Base-by-base conservation (phyloP, 2,888 invertebrate species). In the Aporophyla lueneburgensis region DNA sequence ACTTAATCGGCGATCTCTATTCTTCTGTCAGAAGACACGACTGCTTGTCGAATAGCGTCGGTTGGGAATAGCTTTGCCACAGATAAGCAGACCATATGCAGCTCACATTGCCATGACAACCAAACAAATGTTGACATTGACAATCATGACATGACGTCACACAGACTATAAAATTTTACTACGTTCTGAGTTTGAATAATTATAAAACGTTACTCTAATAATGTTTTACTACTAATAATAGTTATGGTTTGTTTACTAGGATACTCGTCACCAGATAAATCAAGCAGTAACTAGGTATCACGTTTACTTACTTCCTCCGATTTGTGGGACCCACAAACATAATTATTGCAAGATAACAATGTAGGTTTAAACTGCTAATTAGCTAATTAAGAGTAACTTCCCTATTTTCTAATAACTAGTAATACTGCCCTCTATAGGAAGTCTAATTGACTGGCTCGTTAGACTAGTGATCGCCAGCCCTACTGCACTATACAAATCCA, bases 211-310 rank as follows among this genome's bases (percentile, higher is more conserved):
- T 27, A 4, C 54, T 46, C 12, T n/a, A 49, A 69, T 77, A 40
- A 67, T 71, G 53, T 78, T 80, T 80, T 83, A 80, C 27, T 71
- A 40, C 61, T 33, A 69, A 66, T 70, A 56, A 69, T 49, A 69
- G 6, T 79, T 65, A 82, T 16, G 46, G 33, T 49, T 78, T 78
- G 53, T 82, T 69, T 68, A 75, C 62, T 49, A 56, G 21, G 16
- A 51, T 24, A 27, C 19, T 40, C 19, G 43, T 10, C 12, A 27
- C 9, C 10, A 53, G 53, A 71, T 73, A 40, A 49, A 79, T 54
- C 24, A 51, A 33, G 19, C 14, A 63, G 33, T 49, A 27, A 49
- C 24, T 49, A 27, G 10, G 21, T 6, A 19, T 49, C 19, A 49
- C 5, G 19, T 67, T 67, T 43, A 27, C 10, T 61, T 12, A 54